Base-by-base conservation (phyloP, 2,113 vertebrate species). In the Bungarus multicinctus region DNA sequence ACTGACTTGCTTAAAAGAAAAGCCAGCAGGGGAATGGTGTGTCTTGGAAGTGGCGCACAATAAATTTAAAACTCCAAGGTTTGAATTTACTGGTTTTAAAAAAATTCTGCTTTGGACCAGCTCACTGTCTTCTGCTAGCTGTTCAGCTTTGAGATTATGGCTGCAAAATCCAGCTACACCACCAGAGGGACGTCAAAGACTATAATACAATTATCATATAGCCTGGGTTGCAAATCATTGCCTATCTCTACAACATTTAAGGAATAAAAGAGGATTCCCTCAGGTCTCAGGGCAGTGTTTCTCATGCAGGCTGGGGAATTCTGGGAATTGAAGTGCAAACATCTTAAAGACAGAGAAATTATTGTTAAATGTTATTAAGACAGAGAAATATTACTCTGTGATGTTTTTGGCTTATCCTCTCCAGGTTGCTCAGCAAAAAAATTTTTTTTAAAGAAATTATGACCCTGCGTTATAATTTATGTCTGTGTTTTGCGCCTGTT, bases 141-240 rank as follows among this genome's bases (percentile, higher is more conserved):
- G 27, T 11, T 30, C 8, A 8, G 27, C 60, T 1, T 64, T 64
- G 27, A 34, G n/a, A 74, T 74, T 34, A 39, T n/a, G 14, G 60
- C 16, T 2, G 96, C 87, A 16, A 30, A 95, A 57, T 95, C 92
- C 0, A 16, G 3, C 0, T 0, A 27, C 0, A 91, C 97, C 95
- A 93, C 93, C 54, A 1, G 94, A 96, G 96, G 95, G 95, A 93
- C 86, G 87, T 90, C 91, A 90, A 0, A 0, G 11, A 16, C 91
- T 1, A 0, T 5, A 0, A 85, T 39, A 43, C 0, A 4, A 25
- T n/a, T 10, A 2, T 22, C 9, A 3, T 14, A 11, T 25, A 30
- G 20, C 2, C 16, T 34, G 2, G 20, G 27, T 30, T 60, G 74
- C 22, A 10, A 54, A 89, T 52, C 3, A 16, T 74, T 6, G n/a